These are phyloP conservation scores for Sturnus vulgaris DNA, from an alignment of 2,113 vertebrate genomes.

Conservation along the genomic window DNA sequence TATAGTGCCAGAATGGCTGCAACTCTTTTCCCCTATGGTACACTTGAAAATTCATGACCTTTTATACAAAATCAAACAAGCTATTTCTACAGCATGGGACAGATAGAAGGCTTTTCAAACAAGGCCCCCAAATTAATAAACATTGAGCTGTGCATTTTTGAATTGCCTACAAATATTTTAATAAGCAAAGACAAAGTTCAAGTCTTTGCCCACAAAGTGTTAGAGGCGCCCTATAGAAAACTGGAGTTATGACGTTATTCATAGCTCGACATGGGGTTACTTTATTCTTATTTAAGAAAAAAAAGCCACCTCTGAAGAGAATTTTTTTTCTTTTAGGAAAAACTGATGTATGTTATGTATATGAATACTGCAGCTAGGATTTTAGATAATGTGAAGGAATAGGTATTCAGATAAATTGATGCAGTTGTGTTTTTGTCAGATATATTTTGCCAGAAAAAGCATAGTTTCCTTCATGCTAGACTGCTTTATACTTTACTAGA, in stretches of 20 bases:
- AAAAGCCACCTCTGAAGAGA: background rate
- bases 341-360: background rate
- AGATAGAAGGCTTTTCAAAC: background rate
- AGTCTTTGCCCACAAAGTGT: background rate
- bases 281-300: background rate
- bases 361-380: background rate
- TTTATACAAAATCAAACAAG: constrained; percentile 32
- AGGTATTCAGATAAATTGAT: background rate
- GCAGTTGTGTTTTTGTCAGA: background rate
- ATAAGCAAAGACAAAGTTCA: constrained; percentile 54
- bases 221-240: background rate
- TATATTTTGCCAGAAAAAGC: background rate
- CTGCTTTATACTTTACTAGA: background rate
- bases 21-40: background rate
- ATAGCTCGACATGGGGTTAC: background rate
- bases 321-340: background rate
- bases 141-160: background rate
- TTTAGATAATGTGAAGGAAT: background rate
- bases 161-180: constrained; percentile 53
- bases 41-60: constrained; percentile 38
- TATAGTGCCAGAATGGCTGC: background rate
- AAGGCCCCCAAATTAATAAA: constrained; percentile 39
- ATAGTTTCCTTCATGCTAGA: background rate
- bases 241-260: background rate
- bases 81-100: background rate